phyloP scores from a whole-genome alignment of 1,140 invertebrate species.

The fruit fly (Drosophila melanogaster) region Release_6_plus_ISO1_MT NT_033777.3:16848501-16849000 shows the following conservation, averaged over 20 bases:
- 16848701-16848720: conserved; percentile 63
- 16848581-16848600: conserved; percentile 75
- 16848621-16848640: conserved; percentile 38
- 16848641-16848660: conserved; percentile 29
- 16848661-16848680: conserved; percentile 4
- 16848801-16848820: conserved; percentile 82
- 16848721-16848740: conserved; percentile 72
- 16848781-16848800: conserved; percentile 45
- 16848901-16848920: conserved; percentile 46
- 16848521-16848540: conserved; percentile 51
- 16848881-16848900: conserved; percentile 44
- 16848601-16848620: conserved; percentile 14
- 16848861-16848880: conserved; percentile 16
- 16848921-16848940: conserved; percentile 66
- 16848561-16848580: conserved; percentile 69
- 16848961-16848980: conserved; percentile 30
- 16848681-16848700: conserved; percentile 50
- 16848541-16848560: conserved; percentile 52
- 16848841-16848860: conserved; percentile 67
- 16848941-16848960: conserved; percentile 37
- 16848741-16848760: conserved; percentile 55
- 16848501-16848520: conserved; percentile 55
- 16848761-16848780: conserved; percentile 16
- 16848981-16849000: conserved; percentile 35
- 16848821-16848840: conserved; percentile 84